Evolutionary conservation across 2,113 vertebrate genomes (phyloP), one percentile per base, ranked within the genome.

Genomic region (Prochilodus magdalenae): DNA sequence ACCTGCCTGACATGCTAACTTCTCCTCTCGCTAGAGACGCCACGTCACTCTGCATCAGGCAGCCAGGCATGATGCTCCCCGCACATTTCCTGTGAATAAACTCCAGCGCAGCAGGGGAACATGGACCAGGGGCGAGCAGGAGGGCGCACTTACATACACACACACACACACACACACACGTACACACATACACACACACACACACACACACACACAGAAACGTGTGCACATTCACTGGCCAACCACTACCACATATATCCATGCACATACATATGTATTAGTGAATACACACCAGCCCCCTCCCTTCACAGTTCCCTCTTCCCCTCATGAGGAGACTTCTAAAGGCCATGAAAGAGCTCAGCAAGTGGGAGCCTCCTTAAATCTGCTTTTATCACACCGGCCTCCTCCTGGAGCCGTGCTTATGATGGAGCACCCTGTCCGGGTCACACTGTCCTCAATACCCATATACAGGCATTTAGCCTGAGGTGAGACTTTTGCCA

Each of bases 1-100:
- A 95, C 94, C 95, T 95, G 92, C 91, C 93, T 93, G 93, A 95
- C 94, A 95, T 96, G 94, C 94, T 91, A 92, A 94, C 93, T 95
- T 95, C 88, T 92, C 86, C 83, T 89, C 93, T 94, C 94, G 91
- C 94, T 94, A 92, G 94, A 96, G 95, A 95, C 87, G 88, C 84
- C 63, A 89, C 87, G 94, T 95, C 92, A 86, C 90, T 92, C 96
- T 85, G 84, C 85, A 90, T 96, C 90, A 97, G 92, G 87, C 94
- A 94, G 93, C 89, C 80, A 88, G 93, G 93, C 93, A 1, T 96
- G 93, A 95, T 93, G 91, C 94, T 94, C 90, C 90, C 89, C 88
- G 91, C 93, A 27, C 92, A 88, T 95, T 96, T 96, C 94, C 94
- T 93, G 89, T 93, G 93, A 93, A 94, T 92, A 92, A 94, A 90